phyloP scores from a whole-genome alignment of 1,140 invertebrate species.

The Agrypnia vestita region DNA sequence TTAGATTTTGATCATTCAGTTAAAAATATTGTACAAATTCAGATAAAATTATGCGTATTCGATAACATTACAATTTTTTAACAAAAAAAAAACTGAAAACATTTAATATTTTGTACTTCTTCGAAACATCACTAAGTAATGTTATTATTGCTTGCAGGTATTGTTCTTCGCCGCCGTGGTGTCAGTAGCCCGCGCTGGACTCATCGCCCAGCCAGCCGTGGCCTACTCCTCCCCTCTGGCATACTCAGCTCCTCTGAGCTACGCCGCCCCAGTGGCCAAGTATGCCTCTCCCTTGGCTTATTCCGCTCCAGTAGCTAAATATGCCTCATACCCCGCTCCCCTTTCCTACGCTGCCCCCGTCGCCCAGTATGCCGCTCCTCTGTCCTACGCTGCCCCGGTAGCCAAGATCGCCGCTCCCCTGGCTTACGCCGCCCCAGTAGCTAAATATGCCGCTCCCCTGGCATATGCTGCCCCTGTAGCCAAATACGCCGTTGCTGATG shows the following conservation, averaged over 20 bases:
- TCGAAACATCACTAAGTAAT: neutral
- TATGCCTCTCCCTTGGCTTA: constrained; percentile 60
- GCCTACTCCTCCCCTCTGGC: constrained; percentile 50
- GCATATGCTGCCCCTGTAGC: constrained; percentile 66
- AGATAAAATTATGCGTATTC: too few relatives aligned
- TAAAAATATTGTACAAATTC: too few relatives aligned
- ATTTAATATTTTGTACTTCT: too few relatives aligned
- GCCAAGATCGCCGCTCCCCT: constrained; percentile 65
- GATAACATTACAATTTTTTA: too few relatives aligned
- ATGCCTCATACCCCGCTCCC: constrained; percentile 63
- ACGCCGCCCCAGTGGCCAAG: constrained; percentile 63
- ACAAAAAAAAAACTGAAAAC: neutral
- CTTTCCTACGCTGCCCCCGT: constrained; percentile 59
- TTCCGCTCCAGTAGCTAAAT: constrained; percentile 59
- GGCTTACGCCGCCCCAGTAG: constrained; percentile 62
- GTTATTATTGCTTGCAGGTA: constrained; percentile 64
- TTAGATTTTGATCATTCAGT: too few relatives aligned
- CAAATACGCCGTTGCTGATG: constrained; percentile 66
- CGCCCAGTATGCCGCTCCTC: constrained; percentile 47
- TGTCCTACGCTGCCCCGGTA: constrained; percentile 62
- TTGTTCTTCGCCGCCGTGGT: constrained; percentile 67
- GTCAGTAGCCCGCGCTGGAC: constrained; percentile 67
- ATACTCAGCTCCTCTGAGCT: constrained; percentile 57
- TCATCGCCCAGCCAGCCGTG: constrained; percentile 62
- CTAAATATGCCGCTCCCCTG: constrained; percentile 64